Conservation (phyloP, 2,888 invertebrate genomes). For the Gibbula magus region DNA sequence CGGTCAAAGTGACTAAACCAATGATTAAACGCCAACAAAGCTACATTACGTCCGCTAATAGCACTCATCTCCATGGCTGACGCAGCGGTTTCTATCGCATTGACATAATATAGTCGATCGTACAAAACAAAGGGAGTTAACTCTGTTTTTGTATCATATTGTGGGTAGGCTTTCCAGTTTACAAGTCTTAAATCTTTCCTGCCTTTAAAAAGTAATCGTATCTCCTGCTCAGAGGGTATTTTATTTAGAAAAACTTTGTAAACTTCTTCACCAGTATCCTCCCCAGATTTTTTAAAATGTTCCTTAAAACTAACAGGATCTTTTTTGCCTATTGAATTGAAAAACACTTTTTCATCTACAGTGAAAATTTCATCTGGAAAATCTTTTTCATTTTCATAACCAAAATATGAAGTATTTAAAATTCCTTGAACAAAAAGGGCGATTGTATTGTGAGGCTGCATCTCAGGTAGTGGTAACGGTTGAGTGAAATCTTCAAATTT, state of each 20-base stretch:
- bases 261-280: conserved; percentile 62
- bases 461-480: conserved; percentile 48
- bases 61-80: conserved; percentile 83
- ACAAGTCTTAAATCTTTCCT: conserved; percentile 58
- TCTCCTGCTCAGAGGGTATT: conserved; percentile 72
- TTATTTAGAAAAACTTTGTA: conserved; percentile 80
- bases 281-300: conserved; percentile 54
- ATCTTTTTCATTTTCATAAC: conserved; percentile 66
- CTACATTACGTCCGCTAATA: conserved; percentile 80
- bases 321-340: conserved; percentile 77
- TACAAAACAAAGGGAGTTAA: conserved; percentile 77
- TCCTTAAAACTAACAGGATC: conserved; percentile 60
- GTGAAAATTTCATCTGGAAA: conserved; percentile 76
- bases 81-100: conserved; percentile 81
- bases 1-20: conserved; percentile 65
- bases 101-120: conserved; percentile 79
- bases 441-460: conserved; percentile 77
- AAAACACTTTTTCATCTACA: conserved; percentile 76
- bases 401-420: conserved; percentile 76
- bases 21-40: conserved; percentile 77
- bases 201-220: conserved; percentile 75
- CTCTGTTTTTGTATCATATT: conserved; percentile 65
- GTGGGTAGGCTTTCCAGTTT: conserved; percentile 69
- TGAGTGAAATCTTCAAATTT: conserved; percentile 76
- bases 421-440: conserved; percentile 79